These are phyloP conservation scores for Sardina pilchardus DNA, from an alignment of 2,113 vertebrate species.

Conservation along the genomic window DNA sequence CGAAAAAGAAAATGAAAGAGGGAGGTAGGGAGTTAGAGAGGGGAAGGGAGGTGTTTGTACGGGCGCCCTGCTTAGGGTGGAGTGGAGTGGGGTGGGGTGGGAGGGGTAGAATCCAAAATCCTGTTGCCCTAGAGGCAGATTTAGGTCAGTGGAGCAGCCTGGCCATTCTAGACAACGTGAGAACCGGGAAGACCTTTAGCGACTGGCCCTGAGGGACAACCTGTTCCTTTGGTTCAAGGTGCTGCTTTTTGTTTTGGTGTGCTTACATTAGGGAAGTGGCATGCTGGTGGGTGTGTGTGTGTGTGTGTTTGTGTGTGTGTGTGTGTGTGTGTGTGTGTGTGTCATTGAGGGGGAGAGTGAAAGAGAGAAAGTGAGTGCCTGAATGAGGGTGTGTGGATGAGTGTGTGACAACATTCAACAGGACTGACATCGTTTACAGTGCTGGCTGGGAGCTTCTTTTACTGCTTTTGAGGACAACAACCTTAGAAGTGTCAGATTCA, in stretches of 20 bases:
- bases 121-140: slow-evolving; percentile 27
- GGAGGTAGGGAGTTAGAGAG: background rate
- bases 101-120: background rate
- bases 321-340: too few species aligned
- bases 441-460: background rate
- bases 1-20: background rate
- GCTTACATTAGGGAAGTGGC: background rate
- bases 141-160: slow-evolving; percentile 35
- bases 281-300: background rate
- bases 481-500: background rate
- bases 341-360: too few species aligned
- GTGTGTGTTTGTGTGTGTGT: too few species aligned
- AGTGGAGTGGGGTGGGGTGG: background rate
- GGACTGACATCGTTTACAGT: background rate
- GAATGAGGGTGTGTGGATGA: background rate
- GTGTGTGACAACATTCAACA: background rate
- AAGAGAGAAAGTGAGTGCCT: too few species aligned
- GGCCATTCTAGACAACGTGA: slow-evolving; percentile 30
- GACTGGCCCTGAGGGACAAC: slow-evolving; percentile 20
- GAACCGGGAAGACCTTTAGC: slow-evolving; percentile 31
- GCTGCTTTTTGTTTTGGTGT: slow-evolving; percentile 18
- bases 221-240: slow-evolving; percentile 19
- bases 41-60: background rate
- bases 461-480: background rate
- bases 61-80: background rate